Percentiles rank a stretch among this genome's conserved stretches.
These are phyloP conservation scores for Fregata magnificens DNA, from an alignment of 2,113 vertebrate species.

Conservation along the genomic window DNA sequence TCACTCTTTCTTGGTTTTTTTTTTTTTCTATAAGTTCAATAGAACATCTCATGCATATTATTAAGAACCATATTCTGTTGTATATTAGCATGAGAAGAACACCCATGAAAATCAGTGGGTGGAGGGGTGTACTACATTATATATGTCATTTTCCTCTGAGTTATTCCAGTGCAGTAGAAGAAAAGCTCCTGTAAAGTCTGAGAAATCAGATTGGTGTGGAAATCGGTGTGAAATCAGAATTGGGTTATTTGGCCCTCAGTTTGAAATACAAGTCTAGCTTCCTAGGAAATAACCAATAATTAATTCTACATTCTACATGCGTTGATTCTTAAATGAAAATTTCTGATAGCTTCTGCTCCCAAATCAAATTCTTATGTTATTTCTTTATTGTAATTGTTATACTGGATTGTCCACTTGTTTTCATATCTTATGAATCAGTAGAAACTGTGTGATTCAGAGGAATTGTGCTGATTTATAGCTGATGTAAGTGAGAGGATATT, in stretches of 20 bases:
- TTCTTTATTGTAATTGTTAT: constrained; percentile 17
- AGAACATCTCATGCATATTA: constrained; percentile 49
- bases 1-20: not conserved
- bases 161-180: not conserved
- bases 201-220: constrained; percentile 32
- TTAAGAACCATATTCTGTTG: constrained; percentile 16
- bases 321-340: constrained; percentile 33
- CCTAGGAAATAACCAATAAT: constrained; percentile 32
- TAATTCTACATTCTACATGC: constrained; percentile 1
- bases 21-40: not conserved
- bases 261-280: constrained; percentile 24
- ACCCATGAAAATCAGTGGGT: constrained; percentile 38
- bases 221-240: constrained; percentile 51
- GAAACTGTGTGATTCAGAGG: constrained; percentile 20
- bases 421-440: constrained; percentile 8
- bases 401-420: not conserved
- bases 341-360: constrained; percentile 21
- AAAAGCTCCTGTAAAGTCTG: constrained; percentile 18
- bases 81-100: constrained; percentile 41
- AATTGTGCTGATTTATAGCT: constrained; percentile 44
- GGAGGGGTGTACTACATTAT: constrained; percentile 2
- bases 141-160: constrained; percentile 21
- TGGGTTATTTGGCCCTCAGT: constrained; percentile 45
- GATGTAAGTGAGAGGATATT: constrained; percentile 42
- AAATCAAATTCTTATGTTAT: constrained; percentile 35